Evolutionary conservation across 2,797 vertebrate species (phyloP), one percentile per base, ranked within the genome.

Genomic region (Nyctibius grandis): DNA sequence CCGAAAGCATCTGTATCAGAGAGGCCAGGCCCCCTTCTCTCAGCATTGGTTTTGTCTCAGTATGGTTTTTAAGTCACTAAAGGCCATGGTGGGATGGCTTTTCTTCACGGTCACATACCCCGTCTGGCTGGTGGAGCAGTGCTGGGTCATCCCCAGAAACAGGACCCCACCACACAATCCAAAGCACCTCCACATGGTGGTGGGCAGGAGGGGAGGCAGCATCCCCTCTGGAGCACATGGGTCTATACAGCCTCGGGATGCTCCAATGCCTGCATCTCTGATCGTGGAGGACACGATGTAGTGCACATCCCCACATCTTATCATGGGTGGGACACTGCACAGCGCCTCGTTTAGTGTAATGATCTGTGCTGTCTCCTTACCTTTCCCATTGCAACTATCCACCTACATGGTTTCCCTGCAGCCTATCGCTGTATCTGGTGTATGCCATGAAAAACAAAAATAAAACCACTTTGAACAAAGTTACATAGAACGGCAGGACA

Each of bases 271-370:
- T 22, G n/a, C 36, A 12, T 19, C 48, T 28, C 34, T 22, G 26
- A 2, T 18, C 3, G 4, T 2, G 1, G n/a, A 42, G 36, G 18
- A 63, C 26, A 6, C 0, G 3, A 11, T 6, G 28, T 13, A 73
- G 10, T 1, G 17, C 29, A 33, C 54, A 38, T 56, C 22, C n/a
- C 36, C 40, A 42, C 38, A 4, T 21, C 61, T 40, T 6, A 4
- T 13, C 1, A 0, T 2, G 33, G 11, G 7, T 9, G 26, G 21
- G 54, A 57, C 60, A 77, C 80, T 38, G 28, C 34, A 9, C 45
- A 11, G 16, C 4, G 1, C 57, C 31, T 42, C 1, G 0, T 29
- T 54, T 7, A 26, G 9, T 2, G 19, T 22, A 40, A 15, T 1
- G 8, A 44, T 11, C 65, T 69, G n/a, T 44, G 14, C 48, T 15